Percentiles rank a stretch among this genome's conserved stretches.
Evolutionary conservation across 1,140 invertebrate genomes (phyloP).

Genomic region (Ceratina calcarata): DNA sequence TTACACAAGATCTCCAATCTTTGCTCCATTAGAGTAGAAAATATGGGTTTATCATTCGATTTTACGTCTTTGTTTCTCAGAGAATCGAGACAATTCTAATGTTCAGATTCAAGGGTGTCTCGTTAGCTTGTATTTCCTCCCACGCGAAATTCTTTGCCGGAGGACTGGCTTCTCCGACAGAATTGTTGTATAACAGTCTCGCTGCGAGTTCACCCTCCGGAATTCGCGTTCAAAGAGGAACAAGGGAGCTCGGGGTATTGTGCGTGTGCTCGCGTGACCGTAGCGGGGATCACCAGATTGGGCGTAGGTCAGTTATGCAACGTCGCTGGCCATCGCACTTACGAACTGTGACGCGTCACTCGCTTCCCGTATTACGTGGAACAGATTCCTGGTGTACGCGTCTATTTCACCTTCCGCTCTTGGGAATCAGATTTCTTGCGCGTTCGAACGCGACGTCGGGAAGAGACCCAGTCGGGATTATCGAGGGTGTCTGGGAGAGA

Average conservation of each 20-base stretch:
- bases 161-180: not conserved
- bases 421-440: not conserved
- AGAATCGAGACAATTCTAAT: too few species aligned
- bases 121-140: not conserved
- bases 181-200: not conserved
- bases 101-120: too few species aligned
- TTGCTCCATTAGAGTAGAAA: too few species aligned
- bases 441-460: too few species aligned
- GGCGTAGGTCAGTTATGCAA: constrained; percentile 62
- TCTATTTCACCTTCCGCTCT: not conserved
- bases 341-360: not conserved
- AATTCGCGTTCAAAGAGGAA: constrained; percentile 6
- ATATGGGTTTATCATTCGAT: too few species aligned
- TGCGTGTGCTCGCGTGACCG: constrained; percentile 41
- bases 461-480: constrained; percentile 28
- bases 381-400: not conserved
- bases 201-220: not conserved
- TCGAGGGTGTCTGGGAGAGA: not conserved
- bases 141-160: not conserved
- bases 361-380: not conserved
- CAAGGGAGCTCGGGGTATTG: constrained; percentile 7
- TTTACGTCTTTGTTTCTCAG: too few species aligned
- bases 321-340: constrained; percentile 14
- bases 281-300: constrained; percentile 42
- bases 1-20: too few species aligned